Evolutionary conservation across 2,797 vertebrate genomes (phyloP).

Genomic region (Brotula barbata): DNA sequence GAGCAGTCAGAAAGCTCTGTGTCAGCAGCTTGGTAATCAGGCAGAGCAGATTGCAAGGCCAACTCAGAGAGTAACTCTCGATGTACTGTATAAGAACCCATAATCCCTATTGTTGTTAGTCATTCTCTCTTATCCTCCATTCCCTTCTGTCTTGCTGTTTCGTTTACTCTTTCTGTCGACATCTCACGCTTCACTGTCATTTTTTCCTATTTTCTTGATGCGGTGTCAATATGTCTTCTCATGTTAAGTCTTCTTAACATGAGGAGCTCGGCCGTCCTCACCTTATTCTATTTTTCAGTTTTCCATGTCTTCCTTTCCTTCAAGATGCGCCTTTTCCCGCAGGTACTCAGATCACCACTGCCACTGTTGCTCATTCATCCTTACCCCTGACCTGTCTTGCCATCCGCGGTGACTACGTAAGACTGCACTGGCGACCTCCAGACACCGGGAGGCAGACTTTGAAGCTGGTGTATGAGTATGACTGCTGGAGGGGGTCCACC

Average conservation of each 20-base stretch:
- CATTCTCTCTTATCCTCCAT: constrained; percentile 29
- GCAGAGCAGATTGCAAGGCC: constrained; percentile 56
- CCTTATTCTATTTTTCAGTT: constrained; percentile 16
- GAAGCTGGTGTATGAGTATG: constrained; percentile 54
- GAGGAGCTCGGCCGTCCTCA: background rate
- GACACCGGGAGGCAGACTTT: background rate
- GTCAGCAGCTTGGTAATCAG: constrained; percentile 73
- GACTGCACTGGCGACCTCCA: constrained; percentile 64
- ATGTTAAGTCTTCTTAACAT: constrained; percentile 21
- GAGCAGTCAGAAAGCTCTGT: constrained; percentile 54
- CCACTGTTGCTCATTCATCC: constrained; percentile 29
- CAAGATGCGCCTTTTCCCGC: constrained; percentile 7
- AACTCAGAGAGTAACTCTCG: constrained; percentile 56
- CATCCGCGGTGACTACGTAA: constrained; percentile 71
- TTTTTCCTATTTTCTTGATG: constrained; percentile 19
- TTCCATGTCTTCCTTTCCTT: constrained; percentile 7
- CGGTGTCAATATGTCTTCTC: constrained; percentile 7
- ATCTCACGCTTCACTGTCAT: constrained; percentile 23
- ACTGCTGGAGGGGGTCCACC: constrained; percentile 72
- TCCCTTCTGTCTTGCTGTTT: constrained; percentile 35
- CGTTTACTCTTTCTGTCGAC: constrained; percentile 41
- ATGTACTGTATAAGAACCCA: constrained; percentile 60
- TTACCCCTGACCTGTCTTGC: constrained; percentile 62
- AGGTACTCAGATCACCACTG: constrained; percentile 51
- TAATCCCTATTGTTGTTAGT: constrained; percentile 73